Percentiles rank a stretch among this genome's conserved stretches.
Conservation (phyloP, 1,140 invertebrate genomes). For the Drosophila repletoides region DNA sequence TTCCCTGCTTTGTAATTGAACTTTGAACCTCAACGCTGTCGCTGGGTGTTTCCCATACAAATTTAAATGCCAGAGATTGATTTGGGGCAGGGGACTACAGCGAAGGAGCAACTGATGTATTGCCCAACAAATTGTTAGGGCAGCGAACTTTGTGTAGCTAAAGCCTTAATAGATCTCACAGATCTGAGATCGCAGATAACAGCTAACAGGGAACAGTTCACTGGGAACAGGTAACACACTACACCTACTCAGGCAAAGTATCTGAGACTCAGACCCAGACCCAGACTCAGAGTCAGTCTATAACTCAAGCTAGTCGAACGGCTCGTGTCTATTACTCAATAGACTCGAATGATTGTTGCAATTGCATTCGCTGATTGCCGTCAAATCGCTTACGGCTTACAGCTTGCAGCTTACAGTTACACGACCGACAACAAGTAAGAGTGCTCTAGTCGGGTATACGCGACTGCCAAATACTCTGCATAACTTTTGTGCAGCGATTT, state of each 20-base stretch:
- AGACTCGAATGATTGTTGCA: constrained; percentile 26
- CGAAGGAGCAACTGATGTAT: not conserved
- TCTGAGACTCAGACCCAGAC: no score
- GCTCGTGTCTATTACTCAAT: constrained; percentile 48
- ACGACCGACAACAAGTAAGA: constrained; percentile 48
- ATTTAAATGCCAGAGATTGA: constrained; percentile 32
- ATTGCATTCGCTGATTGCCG: constrained; percentile 56
- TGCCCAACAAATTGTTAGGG: constrained; percentile 2
- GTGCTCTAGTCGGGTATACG: no score
- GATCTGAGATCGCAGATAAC: not conserved
- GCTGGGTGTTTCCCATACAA: not conserved
- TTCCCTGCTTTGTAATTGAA: no score
- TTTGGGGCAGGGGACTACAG: no score
- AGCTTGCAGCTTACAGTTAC: constrained; percentile 30
- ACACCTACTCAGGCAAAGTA: not conserved
- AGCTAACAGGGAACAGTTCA: not conserved
- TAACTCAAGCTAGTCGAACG: no score
- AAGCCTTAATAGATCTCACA: not conserved
- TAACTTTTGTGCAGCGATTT: no score
- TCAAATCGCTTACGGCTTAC: constrained; percentile 19
- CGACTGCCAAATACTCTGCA: no score
- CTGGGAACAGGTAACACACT: no score
- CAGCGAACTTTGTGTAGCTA: constrained; percentile 10
- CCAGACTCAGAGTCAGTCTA: no score
- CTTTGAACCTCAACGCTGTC: no score